A percentile compares a stretch with the other conserved stretches of the same genome.
These are phyloP conservation scores for Furcula furcula DNA, from an alignment of 2,888 invertebrate genomes.

Conservation along the genomic window DNA sequence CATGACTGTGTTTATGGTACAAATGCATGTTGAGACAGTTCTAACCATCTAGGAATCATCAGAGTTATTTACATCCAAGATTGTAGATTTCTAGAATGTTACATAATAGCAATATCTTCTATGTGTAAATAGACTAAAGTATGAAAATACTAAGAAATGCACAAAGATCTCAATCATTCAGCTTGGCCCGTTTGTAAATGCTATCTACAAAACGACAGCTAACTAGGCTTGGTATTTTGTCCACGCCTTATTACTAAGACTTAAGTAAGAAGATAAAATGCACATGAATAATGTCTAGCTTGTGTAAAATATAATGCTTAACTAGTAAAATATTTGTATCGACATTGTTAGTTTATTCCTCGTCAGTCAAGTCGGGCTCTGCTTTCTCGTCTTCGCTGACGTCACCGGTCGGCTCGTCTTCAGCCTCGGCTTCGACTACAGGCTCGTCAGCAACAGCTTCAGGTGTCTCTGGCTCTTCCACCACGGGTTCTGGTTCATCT, in stretches of 20 bases:
- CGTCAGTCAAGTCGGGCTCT: constrained; percentile 77
- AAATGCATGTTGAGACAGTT: too few species aligned
- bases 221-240: too few species aligned
- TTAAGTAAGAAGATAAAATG: constrained; percentile 26
- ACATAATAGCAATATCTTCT: too few species aligned
- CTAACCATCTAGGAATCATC: too few species aligned
- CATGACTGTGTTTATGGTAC: too few species aligned
- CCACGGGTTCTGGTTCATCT: constrained; percentile 64
- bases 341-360: constrained; percentile 54
- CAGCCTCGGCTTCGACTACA: constrained; percentile 44
- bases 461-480: constrained; percentile 75
- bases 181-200: too few species aligned
- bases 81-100: too few species aligned
- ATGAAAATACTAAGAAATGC: not conserved
- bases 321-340: constrained; percentile 29
- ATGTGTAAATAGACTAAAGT: too few species aligned
- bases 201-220: too few species aligned
- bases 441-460: constrained; percentile 51
- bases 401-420: constrained; percentile 50
- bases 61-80: too few species aligned
- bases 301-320: constrained; percentile 46
- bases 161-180: not conserved
- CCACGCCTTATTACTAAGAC: too few species aligned
- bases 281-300: constrained; percentile 59
- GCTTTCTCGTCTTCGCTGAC: constrained; percentile 73